Percentiles rank a stretch among this genome's conserved stretches.
Evolutionary conservation across 2,113 vertebrate genomes (phyloP).

Genomic region (Ciconia maguari): DNA sequence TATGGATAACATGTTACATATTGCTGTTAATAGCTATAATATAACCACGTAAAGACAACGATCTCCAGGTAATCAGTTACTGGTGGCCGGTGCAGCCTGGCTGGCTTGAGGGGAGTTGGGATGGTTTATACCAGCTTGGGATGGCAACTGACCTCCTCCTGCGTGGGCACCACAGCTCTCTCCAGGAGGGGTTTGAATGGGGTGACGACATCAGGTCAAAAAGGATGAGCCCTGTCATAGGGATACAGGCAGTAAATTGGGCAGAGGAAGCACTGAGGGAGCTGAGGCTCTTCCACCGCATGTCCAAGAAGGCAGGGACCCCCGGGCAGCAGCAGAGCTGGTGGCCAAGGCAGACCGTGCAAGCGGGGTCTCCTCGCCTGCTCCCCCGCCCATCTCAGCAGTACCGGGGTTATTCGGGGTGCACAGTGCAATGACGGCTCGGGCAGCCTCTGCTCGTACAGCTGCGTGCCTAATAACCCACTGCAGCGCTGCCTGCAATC

Average conservation of each 20-base stretch:
- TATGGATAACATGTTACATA: rapidly evolving
- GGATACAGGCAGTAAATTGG: neutral
- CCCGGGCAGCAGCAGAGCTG: neutral
- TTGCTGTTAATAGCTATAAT: neutral
- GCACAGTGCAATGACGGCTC: too few species aligned
- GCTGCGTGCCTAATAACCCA: neutral
- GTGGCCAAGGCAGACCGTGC: neutral
- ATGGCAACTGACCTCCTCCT: neutral
- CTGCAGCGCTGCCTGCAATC: neutral
- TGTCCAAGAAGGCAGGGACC: neutral
- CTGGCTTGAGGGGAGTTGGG: neutral
- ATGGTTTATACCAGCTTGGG: neutral
- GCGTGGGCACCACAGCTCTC: neutral
- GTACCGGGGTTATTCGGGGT: rapidly evolving
- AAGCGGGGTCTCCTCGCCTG: rapidly evolving
- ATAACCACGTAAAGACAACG: neutral
- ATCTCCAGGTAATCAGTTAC: neutral
- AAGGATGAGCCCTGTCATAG: too few species aligned
- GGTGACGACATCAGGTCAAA: neutral
- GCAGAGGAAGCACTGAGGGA: neutral
- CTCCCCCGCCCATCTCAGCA: rapidly evolving
- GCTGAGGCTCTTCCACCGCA: rapidly evolving
- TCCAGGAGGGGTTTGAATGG: neutral
- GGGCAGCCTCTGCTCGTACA: neutral
- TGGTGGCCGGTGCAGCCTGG: neutral